These are phyloP conservation scores for Sciurus niger DNA, from an alignment of 2,113 vertebrate genomes.

Conservation along the genomic window DNA sequence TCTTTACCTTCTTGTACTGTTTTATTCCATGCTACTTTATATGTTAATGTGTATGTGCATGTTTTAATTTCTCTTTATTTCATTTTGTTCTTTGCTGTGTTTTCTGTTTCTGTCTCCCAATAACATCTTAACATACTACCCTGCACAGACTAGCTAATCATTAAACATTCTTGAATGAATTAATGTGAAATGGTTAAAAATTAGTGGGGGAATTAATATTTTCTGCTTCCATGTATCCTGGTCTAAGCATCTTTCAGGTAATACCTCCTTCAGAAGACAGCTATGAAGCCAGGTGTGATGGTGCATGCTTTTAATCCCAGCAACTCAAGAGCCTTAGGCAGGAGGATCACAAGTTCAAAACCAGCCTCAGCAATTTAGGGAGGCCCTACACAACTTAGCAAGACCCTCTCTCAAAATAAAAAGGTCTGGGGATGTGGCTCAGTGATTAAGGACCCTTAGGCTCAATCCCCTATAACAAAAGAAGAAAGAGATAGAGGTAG, in stretches of 20 bases:
- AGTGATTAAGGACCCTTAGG: too few relatives aligned
- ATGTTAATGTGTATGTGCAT: not conserved
- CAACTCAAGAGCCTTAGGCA: too few relatives aligned
- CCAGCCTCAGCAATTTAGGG: too few relatives aligned
- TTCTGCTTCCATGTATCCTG: not conserved
- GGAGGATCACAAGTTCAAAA: too few relatives aligned
- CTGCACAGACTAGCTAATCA: constrained; percentile 11
- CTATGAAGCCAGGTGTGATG: not conserved
- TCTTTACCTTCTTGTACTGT: not conserved
- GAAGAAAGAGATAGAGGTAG: too few relatives aligned
- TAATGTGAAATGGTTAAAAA: not conserved
- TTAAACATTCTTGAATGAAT: constrained; percentile 22
- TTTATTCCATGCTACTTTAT: not conserved
- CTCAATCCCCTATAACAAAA: too few relatives aligned
- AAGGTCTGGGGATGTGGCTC: too few relatives aligned
- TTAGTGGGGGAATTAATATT: not conserved
- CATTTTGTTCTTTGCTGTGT: not conserved
- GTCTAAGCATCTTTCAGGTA: not conserved
- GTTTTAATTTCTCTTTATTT: constrained; percentile 37
- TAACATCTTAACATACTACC: not conserved
- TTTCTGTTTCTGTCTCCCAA: constrained; percentile 30
- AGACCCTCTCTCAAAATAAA: too few relatives aligned
- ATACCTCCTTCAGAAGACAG: not conserved
- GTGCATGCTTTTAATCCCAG: too few relatives aligned
- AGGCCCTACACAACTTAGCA: too few relatives aligned